phyloP scores from a whole-genome alignment of 1,140 invertebrate species.

The Caenorhabditis tropicalis region DNA sequence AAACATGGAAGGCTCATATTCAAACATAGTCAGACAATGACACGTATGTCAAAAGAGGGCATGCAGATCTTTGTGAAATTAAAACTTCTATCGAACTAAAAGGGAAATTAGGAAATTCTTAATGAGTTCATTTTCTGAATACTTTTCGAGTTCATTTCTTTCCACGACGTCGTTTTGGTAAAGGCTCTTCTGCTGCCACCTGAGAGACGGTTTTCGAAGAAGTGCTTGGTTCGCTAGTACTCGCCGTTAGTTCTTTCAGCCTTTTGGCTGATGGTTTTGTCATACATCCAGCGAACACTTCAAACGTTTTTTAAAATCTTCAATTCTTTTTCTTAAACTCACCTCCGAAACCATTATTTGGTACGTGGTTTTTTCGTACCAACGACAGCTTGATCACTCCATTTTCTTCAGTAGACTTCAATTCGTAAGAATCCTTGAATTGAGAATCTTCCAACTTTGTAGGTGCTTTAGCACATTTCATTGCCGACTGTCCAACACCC shows the following conservation, averaged over 20 bases:
- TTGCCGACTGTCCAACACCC: background rate
- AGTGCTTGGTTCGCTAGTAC: background rate
- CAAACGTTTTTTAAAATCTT: background rate
- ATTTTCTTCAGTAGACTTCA: background rate
- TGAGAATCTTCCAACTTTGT: background rate
- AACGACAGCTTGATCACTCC: background rate
- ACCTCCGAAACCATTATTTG: slow-evolving; percentile 33
- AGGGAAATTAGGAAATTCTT: background rate
- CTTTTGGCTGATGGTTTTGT: background rate
- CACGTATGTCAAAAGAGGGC: background rate
- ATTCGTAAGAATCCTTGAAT: background rate
- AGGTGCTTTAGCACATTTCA: background rate
- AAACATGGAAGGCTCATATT: background rate
- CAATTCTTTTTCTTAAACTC: too few species aligned
- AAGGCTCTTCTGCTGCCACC: background rate
- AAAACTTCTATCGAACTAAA: background rate
- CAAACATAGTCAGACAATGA: background rate
- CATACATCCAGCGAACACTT: slow-evolving; percentile 6
- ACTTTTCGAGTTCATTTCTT: background rate
- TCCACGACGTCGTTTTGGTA: background rate
- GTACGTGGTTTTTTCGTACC: background rate
- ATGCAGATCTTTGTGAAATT: background rate
- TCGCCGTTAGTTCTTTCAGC: background rate
- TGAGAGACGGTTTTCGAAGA: background rate
- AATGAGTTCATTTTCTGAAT: background rate